A percentile compares a stretch with the other conserved stretches of the same genome.
phyloP scores from a whole-genome alignment of 2,113 vertebrate species.

The Lepidothrix coronata region DNA sequence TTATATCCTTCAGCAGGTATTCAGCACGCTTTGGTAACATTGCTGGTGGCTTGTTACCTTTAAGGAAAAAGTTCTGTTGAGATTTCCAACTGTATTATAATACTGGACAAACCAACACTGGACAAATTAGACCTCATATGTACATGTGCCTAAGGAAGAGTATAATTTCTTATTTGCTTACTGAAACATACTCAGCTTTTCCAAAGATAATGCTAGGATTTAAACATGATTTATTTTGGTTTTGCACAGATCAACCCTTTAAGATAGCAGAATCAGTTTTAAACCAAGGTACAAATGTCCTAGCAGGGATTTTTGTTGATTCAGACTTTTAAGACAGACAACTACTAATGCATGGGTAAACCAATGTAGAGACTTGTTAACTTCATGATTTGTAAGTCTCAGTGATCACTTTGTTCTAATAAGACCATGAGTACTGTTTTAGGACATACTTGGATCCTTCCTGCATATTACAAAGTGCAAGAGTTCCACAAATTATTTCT shows the following conservation, averaged over 20 bases:
- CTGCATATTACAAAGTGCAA: background rate
- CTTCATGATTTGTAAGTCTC: background rate
- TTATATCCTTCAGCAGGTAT: slow-evolving; percentile 79
- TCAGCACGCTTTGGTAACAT: slow-evolving; percentile 78
- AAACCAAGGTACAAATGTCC: background rate
- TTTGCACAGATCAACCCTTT: background rate
- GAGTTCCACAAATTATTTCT: background rate
- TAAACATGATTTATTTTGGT: background rate
- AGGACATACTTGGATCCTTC: background rate
- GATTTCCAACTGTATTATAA: background rate
- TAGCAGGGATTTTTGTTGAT: background rate
- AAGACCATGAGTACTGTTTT: background rate
- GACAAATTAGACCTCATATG: background rate
- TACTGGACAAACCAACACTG: background rate
- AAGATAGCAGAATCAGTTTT: background rate
- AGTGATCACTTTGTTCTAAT: background rate
- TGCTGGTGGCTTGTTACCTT: slow-evolving; percentile 85
- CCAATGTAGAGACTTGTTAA: background rate
- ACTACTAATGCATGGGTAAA: background rate
- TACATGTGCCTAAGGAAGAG: background rate
- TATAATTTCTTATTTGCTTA: background rate
- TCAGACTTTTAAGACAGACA: background rate
- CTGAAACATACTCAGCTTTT: background rate
- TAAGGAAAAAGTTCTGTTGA: background rate
- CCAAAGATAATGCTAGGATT: background rate